phyloP scores from a whole-genome alignment of 2,888 invertebrate genomes.

The Eupeodes luniger region DNA sequence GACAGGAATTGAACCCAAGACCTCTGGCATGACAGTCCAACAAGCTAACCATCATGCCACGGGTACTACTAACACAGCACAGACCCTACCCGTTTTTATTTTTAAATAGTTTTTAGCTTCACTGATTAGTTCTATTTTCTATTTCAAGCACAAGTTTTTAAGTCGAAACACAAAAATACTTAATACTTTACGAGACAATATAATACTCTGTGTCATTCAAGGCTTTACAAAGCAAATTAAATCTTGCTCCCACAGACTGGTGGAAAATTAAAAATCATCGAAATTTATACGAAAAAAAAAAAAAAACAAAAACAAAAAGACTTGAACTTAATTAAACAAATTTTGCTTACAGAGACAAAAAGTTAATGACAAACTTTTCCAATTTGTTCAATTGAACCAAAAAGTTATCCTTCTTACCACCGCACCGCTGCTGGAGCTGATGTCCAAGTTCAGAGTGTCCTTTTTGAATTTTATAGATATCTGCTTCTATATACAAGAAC shows the following conservation, averaged over 20 bases:
- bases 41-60: no score
- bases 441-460: constrained; percentile 23
- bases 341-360: constrained; percentile 54
- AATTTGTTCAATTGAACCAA: constrained; percentile 70
- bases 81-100: no score
- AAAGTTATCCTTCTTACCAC: constrained; percentile 47
- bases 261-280: constrained; percentile 27
- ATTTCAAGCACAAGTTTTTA: no score
- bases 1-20: no score
- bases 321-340: constrained; percentile 10
- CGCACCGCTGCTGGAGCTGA: background rate
- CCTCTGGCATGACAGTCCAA: no score
- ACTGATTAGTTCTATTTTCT: no score
- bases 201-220: no score
- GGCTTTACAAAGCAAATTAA: constrained; percentile 33
- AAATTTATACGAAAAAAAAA: background rate
- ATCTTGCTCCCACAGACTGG: constrained; percentile 45
- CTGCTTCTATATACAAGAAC: no score
- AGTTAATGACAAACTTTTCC: constrained; percentile 72
- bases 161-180: no score
- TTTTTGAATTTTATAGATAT: constrained; percentile 1
- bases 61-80: no score
- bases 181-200: no score
- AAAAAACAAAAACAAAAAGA: background rate
- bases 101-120: no score